Evolutionary conservation across 2,888 invertebrate species (phyloP).

Genomic region (Synergus umbraculus): DNA sequence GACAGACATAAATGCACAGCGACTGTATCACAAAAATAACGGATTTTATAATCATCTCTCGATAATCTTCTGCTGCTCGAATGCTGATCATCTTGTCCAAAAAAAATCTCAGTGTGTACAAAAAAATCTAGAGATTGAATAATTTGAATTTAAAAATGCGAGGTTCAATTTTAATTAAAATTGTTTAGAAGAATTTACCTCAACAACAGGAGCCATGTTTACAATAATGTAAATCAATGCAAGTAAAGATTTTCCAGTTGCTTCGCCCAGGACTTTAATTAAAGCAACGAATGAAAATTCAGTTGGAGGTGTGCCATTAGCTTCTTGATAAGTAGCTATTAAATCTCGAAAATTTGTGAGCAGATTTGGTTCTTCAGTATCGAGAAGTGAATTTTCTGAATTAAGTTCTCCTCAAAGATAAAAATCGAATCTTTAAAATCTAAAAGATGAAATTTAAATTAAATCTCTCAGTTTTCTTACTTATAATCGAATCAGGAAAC

Average conservation of each 20-base stretch:
- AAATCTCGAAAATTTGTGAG: slow-evolving; percentile 62
- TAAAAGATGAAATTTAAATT: slow-evolving; percentile 36
- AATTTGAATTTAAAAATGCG: background rate
- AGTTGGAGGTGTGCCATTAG: slow-evolving; percentile 63
- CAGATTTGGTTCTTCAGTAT: slow-evolving; percentile 40
- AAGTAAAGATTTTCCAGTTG: slow-evolving; percentile 66
- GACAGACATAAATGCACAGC: slow-evolving; percentile 66
- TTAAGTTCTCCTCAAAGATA: background rate
- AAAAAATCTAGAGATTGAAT: slow-evolving; percentile 59
- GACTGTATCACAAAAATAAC: slow-evolving; percentile 66
- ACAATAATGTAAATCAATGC: slow-evolving; percentile 67
- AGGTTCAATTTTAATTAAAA: background rate
- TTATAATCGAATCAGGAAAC: slow-evolving; percentile 20
- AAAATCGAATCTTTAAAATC: slow-evolving; percentile 6
- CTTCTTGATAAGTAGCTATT: slow-evolving; percentile 70
- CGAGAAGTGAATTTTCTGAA: background rate
- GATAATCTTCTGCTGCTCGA: slow-evolving; percentile 60
- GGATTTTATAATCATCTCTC: slow-evolving; percentile 64
- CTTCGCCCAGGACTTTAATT: slow-evolving; percentile 68
- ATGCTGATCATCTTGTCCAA: slow-evolving; percentile 70
- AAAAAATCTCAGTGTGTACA: slow-evolving; percentile 68
- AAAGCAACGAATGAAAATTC: slow-evolving; percentile 69
- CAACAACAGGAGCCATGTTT: slow-evolving; percentile 66
- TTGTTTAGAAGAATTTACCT: slow-evolving; percentile 55
- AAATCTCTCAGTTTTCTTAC: slow-evolving; percentile 24